Evolutionary conservation across 1,140 invertebrate genomes (phyloP).

Genomic region (Calycopis cecrops): DNA sequence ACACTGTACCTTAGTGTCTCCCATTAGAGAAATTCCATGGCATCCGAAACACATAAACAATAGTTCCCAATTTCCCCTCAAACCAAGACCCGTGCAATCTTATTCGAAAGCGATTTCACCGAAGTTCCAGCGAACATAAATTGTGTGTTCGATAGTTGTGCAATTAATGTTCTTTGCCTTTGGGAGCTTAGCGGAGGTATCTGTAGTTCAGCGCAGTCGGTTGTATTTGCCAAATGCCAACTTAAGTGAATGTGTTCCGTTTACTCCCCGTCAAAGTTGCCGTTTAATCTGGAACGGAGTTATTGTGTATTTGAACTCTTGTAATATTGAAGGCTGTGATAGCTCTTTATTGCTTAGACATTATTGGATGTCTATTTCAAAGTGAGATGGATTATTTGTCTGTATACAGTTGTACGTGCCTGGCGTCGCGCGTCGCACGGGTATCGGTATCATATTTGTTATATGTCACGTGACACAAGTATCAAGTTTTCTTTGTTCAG

Average conservation of each 20-base stretch:
- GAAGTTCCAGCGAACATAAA: constrained; percentile 27
- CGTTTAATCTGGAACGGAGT: too few species aligned
- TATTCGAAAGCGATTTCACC: constrained; percentile 14
- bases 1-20: too few species aligned
- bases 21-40: neutral
- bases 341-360: too few species aligned
- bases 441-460: too few species aligned
- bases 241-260: neutral
- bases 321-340: too few species aligned
- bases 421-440: too few species aligned
- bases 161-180: constrained; percentile 23
- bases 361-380: too few species aligned
- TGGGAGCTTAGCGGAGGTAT: neutral
- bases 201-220: neutral
- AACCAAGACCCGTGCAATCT: constrained; percentile 21
- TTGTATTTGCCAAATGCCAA: constrained; percentile 11
- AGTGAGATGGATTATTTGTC: too few species aligned
- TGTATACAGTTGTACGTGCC: neutral
- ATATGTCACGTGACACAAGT: too few species aligned
- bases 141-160: constrained; percentile 24
- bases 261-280: neutral
- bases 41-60: constrained; percentile 27
- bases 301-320: too few species aligned
- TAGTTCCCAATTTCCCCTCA: constrained; percentile 22
- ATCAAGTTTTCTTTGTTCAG: too few species aligned